Evolutionary conservation across 2,888 invertebrate genomes (phyloP), one percentile per base, ranked within the genome.

Genomic region (Molanna angustata): DNA sequence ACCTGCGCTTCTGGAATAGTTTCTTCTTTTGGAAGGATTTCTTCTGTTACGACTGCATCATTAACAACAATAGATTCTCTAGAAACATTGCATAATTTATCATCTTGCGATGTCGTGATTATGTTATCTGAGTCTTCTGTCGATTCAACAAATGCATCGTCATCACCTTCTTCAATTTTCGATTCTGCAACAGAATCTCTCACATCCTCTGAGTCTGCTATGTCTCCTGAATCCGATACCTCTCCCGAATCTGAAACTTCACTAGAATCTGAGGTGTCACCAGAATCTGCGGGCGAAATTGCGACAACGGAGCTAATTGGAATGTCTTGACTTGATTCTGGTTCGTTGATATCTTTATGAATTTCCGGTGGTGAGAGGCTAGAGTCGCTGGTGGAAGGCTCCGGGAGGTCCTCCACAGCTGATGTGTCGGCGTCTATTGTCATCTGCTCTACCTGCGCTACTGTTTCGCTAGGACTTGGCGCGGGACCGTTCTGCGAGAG

Each of bases 201-300:
- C 60, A 65, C 63, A 22, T 61, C 63, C 58, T 45, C 27, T 4
- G 27, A 7, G 27, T 4, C 27, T 27, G 4, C 27, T 7, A 27
- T 27, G 11, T 27, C 11, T 27, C n/a, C n/a, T n/a, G n/a, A n/a
- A n/a, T n/a, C n/a, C n/a, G n/a, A n/a, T n/a, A n/a, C n/a, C n/a
- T n/a, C n/a, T n/a, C n/a, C n/a, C n/a, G n/a, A n/a, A n/a, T n/a
- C n/a, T n/a, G n/a, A n/a, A n/a, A n/a, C n/a, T n/a, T n/a, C n/a
- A n/a, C n/a, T n/a, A n/a, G n/a, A n/a, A n/a, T n/a, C n/a, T n/a
- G n/a, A n/a, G n/a, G n/a, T n/a, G n/a, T 27, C 27, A 27, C 27
- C 11, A 27, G 49, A 35, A 39, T 61, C 58, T 21, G 65, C 65
- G 47, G 59, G 47, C 18, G 52, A 17, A n/a, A 44, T 32, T 0